These are phyloP conservation scores for Tipula lateralis DNA, from an alignment of 2,888 invertebrate species.

Conservation along the genomic window DNA sequence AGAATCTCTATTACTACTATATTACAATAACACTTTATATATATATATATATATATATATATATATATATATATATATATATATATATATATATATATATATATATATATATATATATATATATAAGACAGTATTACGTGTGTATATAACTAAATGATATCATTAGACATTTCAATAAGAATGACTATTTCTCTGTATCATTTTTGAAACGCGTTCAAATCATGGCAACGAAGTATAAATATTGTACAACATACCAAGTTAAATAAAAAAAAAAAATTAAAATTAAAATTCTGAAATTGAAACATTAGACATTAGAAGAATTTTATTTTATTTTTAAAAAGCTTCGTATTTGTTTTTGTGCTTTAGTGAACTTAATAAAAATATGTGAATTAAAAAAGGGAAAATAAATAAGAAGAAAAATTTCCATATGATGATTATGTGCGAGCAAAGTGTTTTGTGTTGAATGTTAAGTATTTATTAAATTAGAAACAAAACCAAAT, in stretches of 20 bases:
- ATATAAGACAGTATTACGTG: neutral
- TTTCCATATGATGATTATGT: neutral
- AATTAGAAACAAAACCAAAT: neutral
- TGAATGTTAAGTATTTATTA: neutral
- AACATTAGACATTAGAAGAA: neutral
- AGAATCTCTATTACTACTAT: slow-evolving; percentile 11
- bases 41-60: too few relatives aligned
- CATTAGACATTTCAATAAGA: neutral
- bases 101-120: too few relatives aligned
- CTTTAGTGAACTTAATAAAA: neutral
- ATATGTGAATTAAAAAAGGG: neutral
- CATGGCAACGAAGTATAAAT: neutral
- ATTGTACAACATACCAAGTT: neutral
- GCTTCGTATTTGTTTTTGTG: neutral
- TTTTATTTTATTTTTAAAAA: neutral
- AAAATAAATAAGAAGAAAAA: neutral
- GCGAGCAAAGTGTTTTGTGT: neutral
- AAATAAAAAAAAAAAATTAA: neutral
- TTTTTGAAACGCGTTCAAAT: neutral
- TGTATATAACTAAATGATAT: neutral
- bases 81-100: too few relatives aligned
- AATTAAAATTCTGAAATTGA: neutral
- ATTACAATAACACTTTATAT: neutral
- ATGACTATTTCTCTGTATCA: neutral
- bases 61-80: too few relatives aligned